phyloP scores from a whole-genome alignment of 2,113 vertebrate genomes.

The Dicaeum eximium region DNA sequence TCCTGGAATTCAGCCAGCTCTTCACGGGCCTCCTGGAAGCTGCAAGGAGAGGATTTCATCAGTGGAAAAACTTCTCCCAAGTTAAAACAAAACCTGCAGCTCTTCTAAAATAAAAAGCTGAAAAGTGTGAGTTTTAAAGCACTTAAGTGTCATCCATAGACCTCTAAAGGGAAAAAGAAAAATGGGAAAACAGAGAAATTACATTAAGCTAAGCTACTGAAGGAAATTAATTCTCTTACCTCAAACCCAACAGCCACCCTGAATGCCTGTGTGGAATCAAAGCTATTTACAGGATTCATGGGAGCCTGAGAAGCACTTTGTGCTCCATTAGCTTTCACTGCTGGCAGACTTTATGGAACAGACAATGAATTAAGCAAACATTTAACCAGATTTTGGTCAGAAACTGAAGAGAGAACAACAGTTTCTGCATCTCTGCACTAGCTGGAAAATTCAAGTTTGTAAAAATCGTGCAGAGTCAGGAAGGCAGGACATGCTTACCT shows the following conservation, averaged over 20 bases:
- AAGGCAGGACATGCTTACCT: neutral
- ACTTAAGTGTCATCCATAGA: neutral
- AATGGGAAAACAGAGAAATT: neutral
- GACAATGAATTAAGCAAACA: neutral
- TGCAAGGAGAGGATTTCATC: constrained; percentile 47
- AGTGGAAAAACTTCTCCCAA: neutral
- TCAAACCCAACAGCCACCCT: neutral
- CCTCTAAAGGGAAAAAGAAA: neutral
- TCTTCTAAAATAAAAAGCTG: neutral
- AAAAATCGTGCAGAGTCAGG: neutral
- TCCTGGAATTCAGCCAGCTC: constrained; percentile 98
- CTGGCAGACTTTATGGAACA: neutral
- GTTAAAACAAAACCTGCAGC: neutral
- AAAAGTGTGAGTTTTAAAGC: neutral
- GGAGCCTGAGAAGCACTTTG: neutral
- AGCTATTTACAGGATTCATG: neutral
- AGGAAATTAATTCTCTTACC: neutral
- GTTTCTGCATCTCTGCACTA: neutral
- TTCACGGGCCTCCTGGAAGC: constrained; percentile 93
- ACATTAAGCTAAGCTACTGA: neutral
- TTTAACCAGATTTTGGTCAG: neutral
- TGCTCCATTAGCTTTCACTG: neutral
- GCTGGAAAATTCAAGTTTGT: neutral
- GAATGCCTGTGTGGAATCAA: neutral
- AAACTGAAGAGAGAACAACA: neutral